These are phyloP conservation scores for Irena cyanogastra DNA, from an alignment of 2,113 vertebrate genomes.

Conservation along the genomic window DNA sequence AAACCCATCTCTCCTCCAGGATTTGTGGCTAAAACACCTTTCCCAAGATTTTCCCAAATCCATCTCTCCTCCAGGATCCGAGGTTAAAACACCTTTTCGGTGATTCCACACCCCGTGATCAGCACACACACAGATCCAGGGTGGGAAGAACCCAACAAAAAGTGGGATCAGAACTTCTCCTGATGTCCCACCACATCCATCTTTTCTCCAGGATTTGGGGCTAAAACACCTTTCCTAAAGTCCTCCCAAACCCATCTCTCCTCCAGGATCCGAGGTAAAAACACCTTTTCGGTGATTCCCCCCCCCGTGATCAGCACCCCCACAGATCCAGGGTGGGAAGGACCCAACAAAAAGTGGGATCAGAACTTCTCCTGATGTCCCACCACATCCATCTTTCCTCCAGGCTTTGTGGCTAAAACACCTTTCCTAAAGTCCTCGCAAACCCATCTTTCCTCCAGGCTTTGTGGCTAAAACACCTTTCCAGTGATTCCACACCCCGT, in stretches of 20 bases:
- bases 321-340: background rate
- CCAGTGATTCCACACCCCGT: accelerated
- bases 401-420: background rate
- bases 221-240: background rate
- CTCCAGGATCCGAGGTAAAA: background rate
- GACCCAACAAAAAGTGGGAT: accelerated
- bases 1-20: background rate
- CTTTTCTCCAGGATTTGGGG: background rate
- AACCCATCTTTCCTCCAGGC: background rate
- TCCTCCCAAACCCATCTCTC: background rate
- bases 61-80: background rate
- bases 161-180: no score
- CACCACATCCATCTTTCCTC: background rate
- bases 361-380: no score
- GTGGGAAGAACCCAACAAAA: accelerated
- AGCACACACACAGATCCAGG: accelerated
- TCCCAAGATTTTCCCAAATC: background rate
- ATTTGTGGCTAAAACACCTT: background rate
- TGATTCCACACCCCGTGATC: background rate
- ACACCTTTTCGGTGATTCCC: background rate
- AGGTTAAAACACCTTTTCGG: background rate
- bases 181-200: no score
- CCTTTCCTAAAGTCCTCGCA: background rate
- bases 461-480: background rate
- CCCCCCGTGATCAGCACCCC: accelerated